These are phyloP conservation scores for Melieria picta DNA, from an alignment of 2,888 invertebrate species.

Conservation along the genomic window DNA sequence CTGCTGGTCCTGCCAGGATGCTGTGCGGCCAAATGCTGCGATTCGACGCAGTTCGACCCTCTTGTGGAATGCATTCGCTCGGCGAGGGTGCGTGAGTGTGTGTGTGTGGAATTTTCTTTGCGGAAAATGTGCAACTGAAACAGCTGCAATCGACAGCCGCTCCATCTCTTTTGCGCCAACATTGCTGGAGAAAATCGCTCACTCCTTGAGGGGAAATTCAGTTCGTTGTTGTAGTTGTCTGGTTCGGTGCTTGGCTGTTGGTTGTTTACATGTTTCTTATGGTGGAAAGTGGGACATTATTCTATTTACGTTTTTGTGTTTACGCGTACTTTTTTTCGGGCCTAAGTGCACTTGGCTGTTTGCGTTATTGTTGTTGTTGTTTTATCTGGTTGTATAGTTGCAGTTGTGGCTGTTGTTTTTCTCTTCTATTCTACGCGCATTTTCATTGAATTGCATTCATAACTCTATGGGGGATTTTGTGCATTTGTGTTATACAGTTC, in stretches of 20 bases:
- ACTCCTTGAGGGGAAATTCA: constrained; percentile 30
- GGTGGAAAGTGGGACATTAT: constrained; percentile 45
- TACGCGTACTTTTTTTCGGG: background rate
- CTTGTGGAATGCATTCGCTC: background rate
- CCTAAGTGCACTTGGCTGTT: no score
- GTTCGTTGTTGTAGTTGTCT: constrained; percentile 12
- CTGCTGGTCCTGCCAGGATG: constrained; percentile 20
- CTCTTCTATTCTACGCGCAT: no score
- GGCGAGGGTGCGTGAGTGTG: background rate
- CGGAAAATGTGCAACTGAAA: constrained; percentile 2
- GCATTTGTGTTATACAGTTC: no score
- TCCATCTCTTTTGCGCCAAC: background rate
- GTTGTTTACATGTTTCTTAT: constrained; percentile 16
- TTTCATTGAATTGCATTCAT: no score
- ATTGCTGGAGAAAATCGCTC: background rate
- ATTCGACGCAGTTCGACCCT: constrained; percentile 17
- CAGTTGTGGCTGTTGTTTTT: no score
- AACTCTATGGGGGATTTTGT: no score
- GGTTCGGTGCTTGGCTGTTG: background rate
- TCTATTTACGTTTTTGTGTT: constrained; percentile 4
- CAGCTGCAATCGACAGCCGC: background rate
- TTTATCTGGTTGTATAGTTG: no score
- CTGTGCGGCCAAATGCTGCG: constrained; percentile 14
- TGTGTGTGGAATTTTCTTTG: constrained; percentile 1
- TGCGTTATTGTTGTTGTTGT: no score